Evolutionary conservation across 2,888 invertebrate species (phyloP).

Genomic region (Philaethria dido): DNA sequence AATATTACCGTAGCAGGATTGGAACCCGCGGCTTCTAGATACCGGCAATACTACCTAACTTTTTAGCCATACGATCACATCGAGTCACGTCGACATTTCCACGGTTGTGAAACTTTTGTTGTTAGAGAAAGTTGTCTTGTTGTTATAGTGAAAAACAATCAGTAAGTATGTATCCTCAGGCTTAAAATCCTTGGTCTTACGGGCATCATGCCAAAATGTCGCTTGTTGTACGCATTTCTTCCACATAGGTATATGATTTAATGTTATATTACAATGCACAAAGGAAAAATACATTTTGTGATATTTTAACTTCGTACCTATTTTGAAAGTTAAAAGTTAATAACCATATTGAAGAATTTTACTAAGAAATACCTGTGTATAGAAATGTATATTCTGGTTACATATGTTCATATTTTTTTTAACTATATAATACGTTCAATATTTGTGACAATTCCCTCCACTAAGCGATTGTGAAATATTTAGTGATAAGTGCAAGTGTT

Average conservation of each 20-base stretch:
- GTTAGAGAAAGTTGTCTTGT: conserved; percentile 3
- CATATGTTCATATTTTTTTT: too few relatives aligned
- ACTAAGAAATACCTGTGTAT: too few relatives aligned
- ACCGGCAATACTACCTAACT: background rate
- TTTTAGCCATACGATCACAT: background rate
- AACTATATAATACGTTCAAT: background rate
- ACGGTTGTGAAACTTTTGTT: conserved; percentile 3
- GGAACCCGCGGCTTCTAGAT: background rate
- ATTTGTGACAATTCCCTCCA: conserved; percentile 46
- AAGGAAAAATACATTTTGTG: background rate
- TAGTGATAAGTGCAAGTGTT: conserved; percentile 76
- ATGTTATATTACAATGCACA: conserved; percentile 26
- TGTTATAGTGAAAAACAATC: background rate
- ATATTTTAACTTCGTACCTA: background rate
- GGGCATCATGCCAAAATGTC: conserved; percentile 64
- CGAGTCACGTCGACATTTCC: background rate
- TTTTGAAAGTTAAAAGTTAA: too few relatives aligned
- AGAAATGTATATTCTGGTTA: background rate
- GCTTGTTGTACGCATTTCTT: conserved; percentile 22
- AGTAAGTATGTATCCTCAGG: conserved; percentile 9
- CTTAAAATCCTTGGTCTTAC: conserved; percentile 49
- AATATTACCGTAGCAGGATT: background rate
- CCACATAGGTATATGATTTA: conserved; percentile 28
- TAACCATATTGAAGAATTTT: too few relatives aligned
- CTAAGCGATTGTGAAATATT: conserved; percentile 66